phyloP scores from a whole-genome alignment of 2,113 vertebrate species.

The Lethenteron reissneri region DNA sequence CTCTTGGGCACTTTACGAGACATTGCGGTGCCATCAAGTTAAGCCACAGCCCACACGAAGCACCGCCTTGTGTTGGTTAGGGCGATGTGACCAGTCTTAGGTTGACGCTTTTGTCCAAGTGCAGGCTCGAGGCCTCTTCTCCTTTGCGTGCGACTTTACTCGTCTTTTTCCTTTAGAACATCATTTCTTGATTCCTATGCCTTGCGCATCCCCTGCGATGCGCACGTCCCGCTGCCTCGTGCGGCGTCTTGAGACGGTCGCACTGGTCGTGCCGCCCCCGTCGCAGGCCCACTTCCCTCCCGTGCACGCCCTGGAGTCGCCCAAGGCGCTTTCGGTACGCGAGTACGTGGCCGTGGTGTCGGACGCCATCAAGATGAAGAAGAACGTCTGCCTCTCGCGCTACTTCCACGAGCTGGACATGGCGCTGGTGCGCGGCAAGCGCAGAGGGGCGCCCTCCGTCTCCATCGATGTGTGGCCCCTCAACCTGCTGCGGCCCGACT shows the following conservation, averaged over 20 bases:
- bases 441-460: constrained; percentile 18
- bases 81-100: too few species aligned
- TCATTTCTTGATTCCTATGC: too few species aligned
- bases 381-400: constrained; percentile 49
- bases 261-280: neutral
- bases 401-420: constrained; percentile 41
- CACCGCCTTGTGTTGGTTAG: too few species aligned
- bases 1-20: too few species aligned
- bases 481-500: constrained; percentile 55
- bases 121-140: too few species aligned
- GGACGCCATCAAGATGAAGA: constrained; percentile 62
- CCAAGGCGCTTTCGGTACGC: constrained; percentile 26
- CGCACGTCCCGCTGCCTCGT: too few species aligned
- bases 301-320: constrained; percentile 14
- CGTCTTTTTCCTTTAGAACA: too few species aligned
- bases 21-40: too few species aligned
- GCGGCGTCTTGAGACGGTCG: neutral
- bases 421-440: constrained; percentile 16
- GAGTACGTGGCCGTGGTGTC: constrained; percentile 55
- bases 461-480: constrained; percentile 60
- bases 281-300: constrained; percentile 21
- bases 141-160: too few species aligned
- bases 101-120: too few species aligned
- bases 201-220: too few species aligned
- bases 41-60: too few species aligned